Base-by-base conservation (phyloP, 2,888 invertebrate genomes). In the Ormia ochracea region DNA sequence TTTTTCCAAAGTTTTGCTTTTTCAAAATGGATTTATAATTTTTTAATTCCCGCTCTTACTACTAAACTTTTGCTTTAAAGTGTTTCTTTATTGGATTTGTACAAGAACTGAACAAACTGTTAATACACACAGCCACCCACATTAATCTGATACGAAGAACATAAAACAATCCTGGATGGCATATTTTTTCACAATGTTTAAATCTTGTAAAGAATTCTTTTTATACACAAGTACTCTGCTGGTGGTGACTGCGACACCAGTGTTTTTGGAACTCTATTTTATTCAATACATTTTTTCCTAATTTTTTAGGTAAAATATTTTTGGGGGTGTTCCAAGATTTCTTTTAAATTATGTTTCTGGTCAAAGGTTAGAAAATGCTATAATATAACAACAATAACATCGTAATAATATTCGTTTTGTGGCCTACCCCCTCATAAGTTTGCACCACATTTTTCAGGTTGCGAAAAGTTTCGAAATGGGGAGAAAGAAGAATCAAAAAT, bases 61-160 rank as follows among this genome's bases (percentile, higher is more conserved):
- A 41, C 7, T 19, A 43, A 61, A 33, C 43, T 58, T 75, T 38
- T 43, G 36, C 66, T 76, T 43, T 82, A 82, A 82, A 81, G 78
- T 76, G 78, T 63, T 78, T 81, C n/a, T n/a, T 82, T 78, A 82
- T 82, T 82, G 78, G 82, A 82, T 82, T 82, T 82, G 59, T 45
- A 65, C 56, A 10, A 28, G 41, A 74, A 74, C 41, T 73, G 78
- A 78, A 77, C 45, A 70, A 74, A 75, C 68, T 77, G 65, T 75
- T 77, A 76, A 81, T 63, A 74, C 63, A 59, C 73, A 14, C 52
- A 66, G 74, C 48, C 80, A 74, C 82, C 82, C 73, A 76, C 65
- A 65, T 63, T 58, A 58, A 48, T 31, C 41, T 48, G 43, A n/a
- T 9, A 58, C 56, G 65, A 74, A 33, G 41, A 33, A 52, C 31